Evolutionary conservation across 2,113 vertebrate genomes (phyloP).

Genomic region (Arizona elegans): DNA sequence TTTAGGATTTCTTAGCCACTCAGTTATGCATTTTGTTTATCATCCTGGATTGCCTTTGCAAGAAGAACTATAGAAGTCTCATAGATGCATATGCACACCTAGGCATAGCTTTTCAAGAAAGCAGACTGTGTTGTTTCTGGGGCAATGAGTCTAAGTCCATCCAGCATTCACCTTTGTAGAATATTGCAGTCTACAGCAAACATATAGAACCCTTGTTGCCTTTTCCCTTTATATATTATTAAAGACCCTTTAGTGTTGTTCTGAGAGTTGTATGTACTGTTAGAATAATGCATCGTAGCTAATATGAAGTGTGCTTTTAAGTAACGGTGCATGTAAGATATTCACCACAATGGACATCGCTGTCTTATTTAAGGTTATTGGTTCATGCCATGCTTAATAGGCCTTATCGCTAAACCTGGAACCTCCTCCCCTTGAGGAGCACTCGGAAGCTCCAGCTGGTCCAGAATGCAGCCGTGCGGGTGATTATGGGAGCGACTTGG

Average conservation of each 20-base stretch:
- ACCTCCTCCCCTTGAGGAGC: too few species aligned
- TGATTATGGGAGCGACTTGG: too few species aligned
- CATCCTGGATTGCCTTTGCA: constrained; percentile 25
- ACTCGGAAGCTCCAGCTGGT: too few species aligned
- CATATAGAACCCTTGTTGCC: constrained; percentile 42
- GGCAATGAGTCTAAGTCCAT: constrained; percentile 26
- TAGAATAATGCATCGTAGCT: background rate
- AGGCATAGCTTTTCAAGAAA: constrained; percentile 2
- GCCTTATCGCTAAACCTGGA: background rate
- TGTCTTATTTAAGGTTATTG: background rate
- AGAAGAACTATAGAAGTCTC: background rate
- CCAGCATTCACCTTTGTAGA: constrained; percentile 8
- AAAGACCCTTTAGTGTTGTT: constrained; percentile 28
- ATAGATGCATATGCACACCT: background rate
- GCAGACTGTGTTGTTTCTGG: constrained; percentile 9
- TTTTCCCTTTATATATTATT: constrained; percentile 27
- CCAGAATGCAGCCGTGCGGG: too few species aligned
- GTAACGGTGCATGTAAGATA: fast-evolving
- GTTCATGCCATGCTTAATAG: background rate
- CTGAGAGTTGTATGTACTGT: background rate
- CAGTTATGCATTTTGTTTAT: constrained; percentile 49
- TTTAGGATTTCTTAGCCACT: constrained; percentile 37
- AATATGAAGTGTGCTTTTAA: background rate
- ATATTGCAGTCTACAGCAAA: constrained; percentile 26
- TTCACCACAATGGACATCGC: background rate